Evolutionary conservation across 1,140 invertebrate genomes (phyloP), one percentile per base, ranked within the genome.

Genomic region (Holcopasites calliopsidis): DNA sequence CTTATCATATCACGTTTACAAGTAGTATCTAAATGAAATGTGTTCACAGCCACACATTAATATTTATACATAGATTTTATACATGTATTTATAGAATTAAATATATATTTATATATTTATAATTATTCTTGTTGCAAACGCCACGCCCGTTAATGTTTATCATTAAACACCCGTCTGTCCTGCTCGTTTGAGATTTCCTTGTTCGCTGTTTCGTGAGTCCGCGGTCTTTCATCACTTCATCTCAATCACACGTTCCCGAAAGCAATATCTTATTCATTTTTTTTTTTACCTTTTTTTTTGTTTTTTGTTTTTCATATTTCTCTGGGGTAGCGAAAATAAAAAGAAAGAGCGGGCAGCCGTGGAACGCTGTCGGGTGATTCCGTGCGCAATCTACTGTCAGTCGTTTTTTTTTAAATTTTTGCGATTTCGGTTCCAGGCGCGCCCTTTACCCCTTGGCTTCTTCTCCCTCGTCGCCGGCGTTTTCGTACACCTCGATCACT

Each of bases 41-140:
- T 89, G 86, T 88, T 91, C 90, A 91, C 90, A 91, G 90, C 90
- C 90, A 91, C 90, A 89, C 88, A 90, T 91, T 88, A 90, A 88
- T 89, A 89, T 87, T 79, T 84, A 86, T 82, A 82, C 82, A 80
- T 85, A 87, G 77, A 86, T 86, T 65, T 85, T 86, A 79, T 80
- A 77, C 60, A 84, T 79, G 61, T 84, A 83, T 76, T 57, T 77
- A 65, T 79, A 79, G 79, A 79, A 52, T 58, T 79, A 70, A 47
- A 79, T 76, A 71, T 80, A 72, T 72, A 69, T 78, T 60, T 79
- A 72, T 75, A 69, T 79, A 77, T 77, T 44, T 73, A 62, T 81
- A 70, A 77, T 73, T 31, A 66, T 76, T 58, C 57, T 75, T 78
- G 62, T 76, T 58, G 64, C 55, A 82, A 72, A 79, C 72, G 73